These are phyloP conservation scores for Barypeithes pellucidus DNA, from an alignment of 2,888 invertebrate species.

Conservation along the genomic window DNA sequence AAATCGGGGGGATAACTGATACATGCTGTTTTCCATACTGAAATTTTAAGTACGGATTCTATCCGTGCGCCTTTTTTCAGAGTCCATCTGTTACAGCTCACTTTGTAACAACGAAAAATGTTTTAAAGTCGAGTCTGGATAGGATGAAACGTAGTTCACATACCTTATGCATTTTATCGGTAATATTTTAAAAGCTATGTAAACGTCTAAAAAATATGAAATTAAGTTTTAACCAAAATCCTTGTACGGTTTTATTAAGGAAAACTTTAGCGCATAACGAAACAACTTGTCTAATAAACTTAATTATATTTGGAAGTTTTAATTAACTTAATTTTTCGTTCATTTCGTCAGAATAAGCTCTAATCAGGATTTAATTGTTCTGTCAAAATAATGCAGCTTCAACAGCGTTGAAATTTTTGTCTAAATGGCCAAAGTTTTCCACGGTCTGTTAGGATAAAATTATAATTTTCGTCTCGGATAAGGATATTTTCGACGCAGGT, in stretches of 20 bases:
- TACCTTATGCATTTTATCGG: too few species aligned
- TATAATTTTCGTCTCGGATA: constrained; percentile 19
- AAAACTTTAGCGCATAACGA: constrained; percentile 7
- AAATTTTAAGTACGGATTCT: constrained; percentile 11
- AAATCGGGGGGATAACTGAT: too few species aligned
- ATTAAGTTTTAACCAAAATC: neutral
- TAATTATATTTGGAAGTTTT: constrained; percentile 22
- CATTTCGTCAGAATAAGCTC: constrained; percentile 19
- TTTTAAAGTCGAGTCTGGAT: too few species aligned
- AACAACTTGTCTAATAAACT: constrained; percentile 25
- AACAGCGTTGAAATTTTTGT: constrained; percentile 13
- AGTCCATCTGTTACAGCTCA: too few species aligned
- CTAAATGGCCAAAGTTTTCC: constrained; percentile 27
- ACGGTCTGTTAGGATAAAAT: constrained; percentile 22
- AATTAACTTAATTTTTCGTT: constrained; percentile 26
- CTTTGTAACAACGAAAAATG: too few species aligned
- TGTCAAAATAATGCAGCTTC: constrained; percentile 27
- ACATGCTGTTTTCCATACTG: too few species aligned
- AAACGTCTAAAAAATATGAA: constrained; percentile 1
- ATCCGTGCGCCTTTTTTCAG: too few species aligned
- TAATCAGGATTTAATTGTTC: constrained; percentile 29
- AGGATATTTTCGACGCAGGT: constrained; percentile 2
- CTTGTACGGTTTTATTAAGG: constrained; percentile 1
- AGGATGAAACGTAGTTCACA: too few species aligned
- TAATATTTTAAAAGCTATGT: too few species aligned